Evolutionary conservation across 2,888 invertebrate species (phyloP).

Genomic region (Lepidochitona cinerea): DNA sequence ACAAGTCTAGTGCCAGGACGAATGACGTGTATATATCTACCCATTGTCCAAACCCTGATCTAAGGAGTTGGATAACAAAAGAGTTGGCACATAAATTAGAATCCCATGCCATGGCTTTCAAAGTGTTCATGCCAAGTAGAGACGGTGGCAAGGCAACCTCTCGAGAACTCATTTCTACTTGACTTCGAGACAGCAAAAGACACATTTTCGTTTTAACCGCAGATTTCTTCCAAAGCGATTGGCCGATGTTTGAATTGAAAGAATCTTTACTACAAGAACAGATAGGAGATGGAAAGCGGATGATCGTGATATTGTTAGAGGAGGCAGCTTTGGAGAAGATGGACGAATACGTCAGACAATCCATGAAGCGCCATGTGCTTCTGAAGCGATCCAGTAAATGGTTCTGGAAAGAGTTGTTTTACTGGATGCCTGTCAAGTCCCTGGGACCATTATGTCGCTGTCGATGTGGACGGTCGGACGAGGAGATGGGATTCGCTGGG

Average conservation of each 20-base stretch:
- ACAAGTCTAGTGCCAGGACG: neutral
- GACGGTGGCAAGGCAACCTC: slow-evolving; percentile 1
- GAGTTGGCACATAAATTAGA: neutral
- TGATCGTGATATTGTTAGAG: neutral
- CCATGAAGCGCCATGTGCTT: neutral
- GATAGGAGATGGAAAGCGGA: neutral
- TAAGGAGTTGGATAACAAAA: neutral
- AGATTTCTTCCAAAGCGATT: neutral
- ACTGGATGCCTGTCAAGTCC: neutral
- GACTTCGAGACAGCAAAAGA: neutral
- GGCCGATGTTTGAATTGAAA: slow-evolving; percentile 1
- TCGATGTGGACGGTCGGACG: no score
- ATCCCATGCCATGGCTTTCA: neutral
- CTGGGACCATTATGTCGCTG: neutral
- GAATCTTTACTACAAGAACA: neutral
- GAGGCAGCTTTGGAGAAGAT: neutral
- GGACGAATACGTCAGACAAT: neutral
- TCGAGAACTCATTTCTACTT: neutral
- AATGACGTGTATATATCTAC: neutral
- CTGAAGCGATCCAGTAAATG: neutral
- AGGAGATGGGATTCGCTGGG: neutral
- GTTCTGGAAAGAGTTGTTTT: slow-evolving; percentile 1
- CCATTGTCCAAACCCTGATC: neutral
- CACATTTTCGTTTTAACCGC: neutral
- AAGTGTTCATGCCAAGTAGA: neutral